phyloP scores from a whole-genome alignment of 2,888 invertebrate species.

The Heliconius ismenius region DNA sequence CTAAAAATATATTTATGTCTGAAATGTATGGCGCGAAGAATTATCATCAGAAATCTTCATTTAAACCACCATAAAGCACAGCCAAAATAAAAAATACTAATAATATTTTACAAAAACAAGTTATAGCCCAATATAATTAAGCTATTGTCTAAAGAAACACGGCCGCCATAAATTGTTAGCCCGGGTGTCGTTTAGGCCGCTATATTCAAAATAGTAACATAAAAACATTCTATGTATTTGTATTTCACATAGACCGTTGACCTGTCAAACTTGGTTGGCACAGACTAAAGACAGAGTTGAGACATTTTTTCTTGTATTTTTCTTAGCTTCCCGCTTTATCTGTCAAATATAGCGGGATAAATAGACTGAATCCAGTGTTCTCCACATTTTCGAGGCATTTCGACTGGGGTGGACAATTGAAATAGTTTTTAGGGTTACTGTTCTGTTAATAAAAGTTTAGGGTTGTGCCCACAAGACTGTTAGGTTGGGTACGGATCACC shows the following conservation, averaged over 20 bases:
- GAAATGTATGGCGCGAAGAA: no score
- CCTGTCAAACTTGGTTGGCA: slow-evolving; percentile 40
- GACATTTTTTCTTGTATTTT: neutral
- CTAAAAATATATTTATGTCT: no score
- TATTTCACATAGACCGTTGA: slow-evolving; percentile 56
- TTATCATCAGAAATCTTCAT: no score
- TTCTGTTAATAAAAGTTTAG: no score
- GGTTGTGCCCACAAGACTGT: no score
- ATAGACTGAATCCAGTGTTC: no score
- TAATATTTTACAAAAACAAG: slow-evolving; percentile 65
- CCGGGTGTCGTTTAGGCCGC: slow-evolving; percentile 63
- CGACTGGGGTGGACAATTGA: no score
- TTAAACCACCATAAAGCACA: no score
- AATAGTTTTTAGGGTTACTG: no score
- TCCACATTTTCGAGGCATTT: no score
- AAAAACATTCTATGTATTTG: slow-evolving; percentile 61
- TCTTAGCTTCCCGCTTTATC: neutral
- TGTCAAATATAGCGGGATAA: no score
- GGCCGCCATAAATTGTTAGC: slow-evolving; percentile 69
- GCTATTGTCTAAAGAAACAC: slow-evolving; percentile 77
- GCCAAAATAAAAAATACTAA: slow-evolving; percentile 24
- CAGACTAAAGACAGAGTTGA: slow-evolving; percentile 1
- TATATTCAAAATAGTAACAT: slow-evolving; percentile 78
- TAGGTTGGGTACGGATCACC: no score
- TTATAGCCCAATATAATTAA: slow-evolving; percentile 78